phyloP scores from a whole-genome alignment of 1,140 invertebrate species.

The Zaprionus tsacasi region DNA sequence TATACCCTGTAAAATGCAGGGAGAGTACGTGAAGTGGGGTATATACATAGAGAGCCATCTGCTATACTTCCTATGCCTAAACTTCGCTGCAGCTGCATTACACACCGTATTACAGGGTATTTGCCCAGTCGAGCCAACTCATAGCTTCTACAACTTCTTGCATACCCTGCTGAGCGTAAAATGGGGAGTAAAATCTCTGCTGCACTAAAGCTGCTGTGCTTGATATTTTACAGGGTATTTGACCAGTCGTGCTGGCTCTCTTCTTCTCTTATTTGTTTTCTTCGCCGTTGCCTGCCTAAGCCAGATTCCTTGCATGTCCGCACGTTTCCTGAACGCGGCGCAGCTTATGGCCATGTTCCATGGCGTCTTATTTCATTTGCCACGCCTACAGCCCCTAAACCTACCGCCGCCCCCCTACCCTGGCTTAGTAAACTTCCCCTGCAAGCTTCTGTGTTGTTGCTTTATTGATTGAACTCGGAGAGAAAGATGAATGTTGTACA shows the following conservation, averaged over 20 bases:
- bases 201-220: not conserved
- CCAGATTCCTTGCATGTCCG: conserved; percentile 75
- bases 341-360: conserved; percentile 50
- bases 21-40: not conserved
- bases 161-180: too few relatives aligned
- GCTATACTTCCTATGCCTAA: too few relatives aligned
- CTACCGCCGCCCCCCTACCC: not conserved
- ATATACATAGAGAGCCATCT: not conserved
- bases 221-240: not conserved
- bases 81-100: too few relatives aligned
- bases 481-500: conserved; percentile 44
- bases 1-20: not conserved
- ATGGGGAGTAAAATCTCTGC: too few relatives aligned
- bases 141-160: too few relatives aligned
- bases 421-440: too few relatives aligned
- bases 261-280: not conserved
- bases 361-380: conserved; percentile 45
- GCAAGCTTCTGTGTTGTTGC: conserved; percentile 1
- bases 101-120: too few relatives aligned
- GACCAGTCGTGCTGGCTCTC: not conserved
- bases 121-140: too few relatives aligned
- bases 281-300: conserved; percentile 1
- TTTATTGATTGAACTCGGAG: conserved; percentile 47
- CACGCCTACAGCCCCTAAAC: not conserved
- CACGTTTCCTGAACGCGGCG: conserved; percentile 68